Conservation (phyloP, 1,140 invertebrate species). For the Penaeus indicus region DNA sequence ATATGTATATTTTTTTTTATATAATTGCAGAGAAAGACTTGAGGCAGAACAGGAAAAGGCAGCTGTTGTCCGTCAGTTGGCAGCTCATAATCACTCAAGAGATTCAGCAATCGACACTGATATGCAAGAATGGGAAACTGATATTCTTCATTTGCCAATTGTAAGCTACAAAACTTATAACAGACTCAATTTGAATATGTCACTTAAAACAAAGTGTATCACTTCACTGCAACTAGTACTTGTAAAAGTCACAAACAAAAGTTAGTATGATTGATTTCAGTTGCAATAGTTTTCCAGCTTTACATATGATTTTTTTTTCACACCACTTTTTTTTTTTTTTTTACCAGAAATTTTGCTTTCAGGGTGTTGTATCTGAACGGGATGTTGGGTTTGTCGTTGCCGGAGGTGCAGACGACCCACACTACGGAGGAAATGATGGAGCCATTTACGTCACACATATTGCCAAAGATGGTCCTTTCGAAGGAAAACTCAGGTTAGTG, state of each 20-base stretch:
- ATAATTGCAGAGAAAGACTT: slow-evolving; percentile 78
- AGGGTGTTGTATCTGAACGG: slow-evolving; percentile 77
- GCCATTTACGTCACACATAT: slow-evolving; percentile 86
- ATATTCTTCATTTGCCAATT: slow-evolving; percentile 77
- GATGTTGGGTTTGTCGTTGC: slow-evolving; percentile 87
- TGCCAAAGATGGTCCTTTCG: slow-evolving; percentile 83
- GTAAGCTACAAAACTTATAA: slow-evolving; percentile 66
- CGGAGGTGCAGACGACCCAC: slow-evolving; percentile 86
- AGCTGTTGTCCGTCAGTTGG: slow-evolving; percentile 66
- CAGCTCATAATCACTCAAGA: slow-evolving; percentile 78
- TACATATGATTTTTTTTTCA: slow-evolving; percentile 4
- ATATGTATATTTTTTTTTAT: slow-evolving; percentile 28
- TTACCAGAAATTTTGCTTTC: slow-evolving; percentile 64
- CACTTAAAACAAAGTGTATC: too few species aligned
- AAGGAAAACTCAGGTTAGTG: slow-evolving; percentile 86
- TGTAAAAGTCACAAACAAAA: too few species aligned
- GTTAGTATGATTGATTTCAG: too few species aligned
- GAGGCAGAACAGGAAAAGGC: slow-evolving; percentile 80
- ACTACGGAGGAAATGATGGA: slow-evolving; percentile 81
- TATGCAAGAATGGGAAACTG: slow-evolving; percentile 75
- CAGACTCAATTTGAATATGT: too few species aligned
- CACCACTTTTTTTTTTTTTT: not conserved
- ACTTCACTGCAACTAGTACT: too few species aligned
- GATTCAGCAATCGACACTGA: slow-evolving; percentile 89
- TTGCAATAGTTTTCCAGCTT: not conserved